Base-by-base conservation (phyloP, 2,888 invertebrate genomes). In the Kuschelorhynchus macadamiae region DNA sequence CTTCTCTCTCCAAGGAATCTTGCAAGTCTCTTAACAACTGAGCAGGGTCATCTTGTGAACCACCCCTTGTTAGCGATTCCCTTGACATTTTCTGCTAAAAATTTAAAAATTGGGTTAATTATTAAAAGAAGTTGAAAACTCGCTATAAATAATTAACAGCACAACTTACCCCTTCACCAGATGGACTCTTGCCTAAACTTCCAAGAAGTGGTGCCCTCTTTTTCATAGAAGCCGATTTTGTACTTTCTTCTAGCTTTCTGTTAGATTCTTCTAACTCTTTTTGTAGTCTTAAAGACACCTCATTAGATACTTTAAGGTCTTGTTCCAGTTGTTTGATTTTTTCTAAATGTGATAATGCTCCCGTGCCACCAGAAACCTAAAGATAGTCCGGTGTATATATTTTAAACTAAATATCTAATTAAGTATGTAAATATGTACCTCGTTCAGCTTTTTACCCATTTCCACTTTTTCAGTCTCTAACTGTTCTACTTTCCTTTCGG, bases 1-100 rank as follows among this genome's bases (percentile, higher is more conserved):
- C 94, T 83, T 98, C 97, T 20, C 97, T 86, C 84, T 98, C 97
- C 69, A 96, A 85, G 1, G 95, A 94, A 84, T 97, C 97, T 80
- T 95, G 94, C 14, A 97, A 86, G 80, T 97, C 96, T 46, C 95
- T 86, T 70, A 95, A 85, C 39, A 96, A 84, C 79, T 95, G 93
- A 49, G 89, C 90, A 0, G 93, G 91, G 82, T 94, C 92, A 75
- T 93, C 92, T 81, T 92, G 92, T 17, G 92, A 92, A 47, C 92
- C 92, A 14, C 92, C 92, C 50, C 92, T 86, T 0, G 92, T 92
- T 2, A 93, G 81, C 1, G 92, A 91, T 52, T 91, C 91, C 14
- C 92, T 86, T 0, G 92, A 92, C 47, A 91, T 87, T 83, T 90
- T 92, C 86, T 89, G 81, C 78, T 85, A 53, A 44, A 70, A 64